Evolutionary conservation across 2,797 vertebrate species (phyloP), one percentile per base, ranked within the genome.

Genomic region (Pseudomugil tenellus): DNA sequence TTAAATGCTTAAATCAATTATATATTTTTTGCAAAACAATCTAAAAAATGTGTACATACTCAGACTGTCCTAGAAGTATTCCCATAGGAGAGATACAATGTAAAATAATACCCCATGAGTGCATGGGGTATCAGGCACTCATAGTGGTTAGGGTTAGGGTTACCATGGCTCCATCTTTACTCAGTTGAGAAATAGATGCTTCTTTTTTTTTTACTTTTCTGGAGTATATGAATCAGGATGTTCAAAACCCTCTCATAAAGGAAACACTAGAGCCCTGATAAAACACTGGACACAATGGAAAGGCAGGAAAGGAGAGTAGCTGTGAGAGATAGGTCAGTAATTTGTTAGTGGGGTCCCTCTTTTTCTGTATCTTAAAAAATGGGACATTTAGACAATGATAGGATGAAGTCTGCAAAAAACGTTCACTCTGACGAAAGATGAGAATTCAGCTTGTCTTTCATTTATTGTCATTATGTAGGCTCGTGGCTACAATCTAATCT

Each of bases 141-240:
- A n/a, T n/a, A n/a, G n/a, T n/a, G n/a, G n/a, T n/a, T n/a, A n/a
- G n/a, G n/a, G n/a, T n/a, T n/a, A 68, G 70, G 78, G 67, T 70
- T 73, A 77, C 72, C 31, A 29, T 34, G 52, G 52, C 72, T 83
- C 64, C 48, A 51, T 78, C 64, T 76, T 65, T 14, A 34, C 37
- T 63, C 16, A 76, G 70, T 77, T 84, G 61, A 88, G 79, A 63
- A 61, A 72, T 74, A 86, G 85, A 79, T 79, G 73, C n/a, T n/a
- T n/a, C 74, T 70, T 79, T 67, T 66, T 64, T 68, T 76, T 79
- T 70, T 43, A 67, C 48, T 65, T 84, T 61, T 75, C 73, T 76
- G 73, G 21, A 6, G 64, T 37, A 19, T 16, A 7, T 19, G 6
- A 41, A 19, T n/a, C 2, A 17, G 17, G 17, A n/a, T 8, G 68